Percentiles rank a stretch among this genome's conserved stretches.
These are phyloP conservation scores for Labeo catla DNA, from an alignment of 2,113 vertebrate genomes.

Conservation along the genomic window DNA sequence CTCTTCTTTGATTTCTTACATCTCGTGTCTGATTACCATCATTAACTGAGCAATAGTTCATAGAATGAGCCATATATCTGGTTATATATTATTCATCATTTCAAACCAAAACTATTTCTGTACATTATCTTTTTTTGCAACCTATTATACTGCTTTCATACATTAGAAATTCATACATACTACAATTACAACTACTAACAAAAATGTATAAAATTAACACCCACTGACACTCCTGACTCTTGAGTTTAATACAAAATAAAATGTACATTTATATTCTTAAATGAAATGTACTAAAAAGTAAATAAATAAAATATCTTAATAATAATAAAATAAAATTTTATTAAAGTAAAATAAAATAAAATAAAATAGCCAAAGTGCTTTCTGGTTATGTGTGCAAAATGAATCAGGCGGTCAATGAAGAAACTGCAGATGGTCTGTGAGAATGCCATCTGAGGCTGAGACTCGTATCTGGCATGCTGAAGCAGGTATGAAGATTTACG, in stretches of 20 bases:
- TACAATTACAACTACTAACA: background rate
- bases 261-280: too few relatives aligned
- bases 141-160: background rate
- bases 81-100: background rate
- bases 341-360: background rate
- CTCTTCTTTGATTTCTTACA: slow-evolving; percentile 30
- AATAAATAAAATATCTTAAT: background rate
- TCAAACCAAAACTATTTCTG: background rate
- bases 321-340: background rate
- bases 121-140: background rate
- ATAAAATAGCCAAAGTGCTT: background rate
- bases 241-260: background rate
- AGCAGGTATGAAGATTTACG: background rate
- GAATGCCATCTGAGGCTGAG: background rate
- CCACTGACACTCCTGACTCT: background rate
- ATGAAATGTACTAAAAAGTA: too few relatives aligned
- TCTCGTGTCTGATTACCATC: slow-evolving; percentile 34
- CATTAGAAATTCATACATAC: background rate
- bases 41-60: slow-evolving; percentile 6
- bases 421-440: slow-evolving; percentile 3
- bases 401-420: background rate
- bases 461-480: background rate
- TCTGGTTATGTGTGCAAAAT: background rate
- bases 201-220: background rate
- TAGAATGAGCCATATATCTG: background rate